Evolutionary conservation across 1,140 invertebrate species (phyloP).

Genomic region (Odontomachus brunneus): DNA sequence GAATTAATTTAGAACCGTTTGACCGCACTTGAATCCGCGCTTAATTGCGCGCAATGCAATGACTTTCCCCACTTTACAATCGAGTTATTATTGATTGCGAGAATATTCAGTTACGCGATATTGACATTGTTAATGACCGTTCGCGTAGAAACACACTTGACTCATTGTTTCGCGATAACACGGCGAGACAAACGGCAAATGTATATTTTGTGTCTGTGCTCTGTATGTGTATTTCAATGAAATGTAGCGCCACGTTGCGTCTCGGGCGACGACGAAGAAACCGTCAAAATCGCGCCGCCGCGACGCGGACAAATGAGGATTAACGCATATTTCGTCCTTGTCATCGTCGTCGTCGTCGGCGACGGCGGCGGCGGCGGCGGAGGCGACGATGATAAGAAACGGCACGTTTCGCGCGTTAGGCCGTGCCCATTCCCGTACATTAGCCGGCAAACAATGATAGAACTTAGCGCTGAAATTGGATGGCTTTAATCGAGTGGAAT

Average conservation of each 20-base stretch:
- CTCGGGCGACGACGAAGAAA: slow-evolving; percentile 26
- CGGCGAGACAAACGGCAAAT: background rate
- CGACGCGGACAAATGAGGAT: slow-evolving; percentile 46
- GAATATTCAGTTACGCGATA: background rate
- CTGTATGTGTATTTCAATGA: background rate
- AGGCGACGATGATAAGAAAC: slow-evolving; percentile 41
- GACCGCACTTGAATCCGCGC: background rate
- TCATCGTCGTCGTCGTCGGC: background rate
- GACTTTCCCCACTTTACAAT: slow-evolving; percentile 1
- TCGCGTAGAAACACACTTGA: background rate
- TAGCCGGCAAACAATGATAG: slow-evolving; percentile 49
- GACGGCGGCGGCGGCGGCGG: too few relatives aligned
- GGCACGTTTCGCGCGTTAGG: slow-evolving; percentile 46
- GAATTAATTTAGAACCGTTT: background rate
- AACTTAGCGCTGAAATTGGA: slow-evolving; percentile 55
- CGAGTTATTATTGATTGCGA: slow-evolving; percentile 2
- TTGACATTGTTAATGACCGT: slow-evolving; percentile 11
- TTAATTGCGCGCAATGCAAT: slow-evolving; percentile 9
- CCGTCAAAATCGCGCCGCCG: slow-evolving; percentile 19
- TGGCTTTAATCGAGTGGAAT: slow-evolving; percentile 61
- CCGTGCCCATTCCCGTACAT: slow-evolving; percentile 34
- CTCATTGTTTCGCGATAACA: background rate
- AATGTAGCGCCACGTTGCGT: slow-evolving; percentile 1
- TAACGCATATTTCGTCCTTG: slow-evolving; percentile 48
- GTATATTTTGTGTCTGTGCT: background rate